Evolutionary conservation across 2,113 vertebrate genomes (phyloP), one percentile per base, ranked within the genome.

Genomic region (Amblyopsis rosae): DNA sequence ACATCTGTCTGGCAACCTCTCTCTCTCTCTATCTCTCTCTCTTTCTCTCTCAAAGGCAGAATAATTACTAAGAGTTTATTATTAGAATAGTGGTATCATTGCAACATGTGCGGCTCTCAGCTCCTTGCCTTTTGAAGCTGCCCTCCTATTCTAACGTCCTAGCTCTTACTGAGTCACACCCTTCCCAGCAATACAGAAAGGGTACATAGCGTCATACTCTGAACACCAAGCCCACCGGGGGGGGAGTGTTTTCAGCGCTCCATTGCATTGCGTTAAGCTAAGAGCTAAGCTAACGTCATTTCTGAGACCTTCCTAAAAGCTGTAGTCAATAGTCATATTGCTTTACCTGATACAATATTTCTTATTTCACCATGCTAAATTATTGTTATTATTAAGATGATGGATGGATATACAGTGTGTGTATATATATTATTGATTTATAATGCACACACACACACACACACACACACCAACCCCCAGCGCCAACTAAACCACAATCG

Each of bases 81-180:
- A 26, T 26, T 26, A 26, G 26, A 26, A 26, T 26, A 26, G 26
- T 26, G 26, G 26, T 26, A 26, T 26, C 26, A 26, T 26, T 26
- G 35, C 35, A 8, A 41, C 35, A 41, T 41, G 5, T 8, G 26
- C 2, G 26, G 26, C 35, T 51, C 13, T 51, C 11, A 51, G 13
- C 9, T 51, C 49, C 12, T 9, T 51, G 13, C 49, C 49, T 11
- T 12, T 51, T 15, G 11, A 51, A 11, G 13, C 49, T 51, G 11
- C 49, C 49, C 11, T 51, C 49, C 69, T 59, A 56, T 70, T 62
- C 67, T 1, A 73, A 70, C 74, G 72, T 15, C 33, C 16, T 60
- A 59, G 78, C 63, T 72, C 67, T 57, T 58, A 49, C 62, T 78
- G 67, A 48, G 75, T 64, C 74, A 73, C 75, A 41, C 58, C 50